Conservation (phyloP, 64 coral and sea anemone species). For the Pocillopora verrucosa region DNA sequence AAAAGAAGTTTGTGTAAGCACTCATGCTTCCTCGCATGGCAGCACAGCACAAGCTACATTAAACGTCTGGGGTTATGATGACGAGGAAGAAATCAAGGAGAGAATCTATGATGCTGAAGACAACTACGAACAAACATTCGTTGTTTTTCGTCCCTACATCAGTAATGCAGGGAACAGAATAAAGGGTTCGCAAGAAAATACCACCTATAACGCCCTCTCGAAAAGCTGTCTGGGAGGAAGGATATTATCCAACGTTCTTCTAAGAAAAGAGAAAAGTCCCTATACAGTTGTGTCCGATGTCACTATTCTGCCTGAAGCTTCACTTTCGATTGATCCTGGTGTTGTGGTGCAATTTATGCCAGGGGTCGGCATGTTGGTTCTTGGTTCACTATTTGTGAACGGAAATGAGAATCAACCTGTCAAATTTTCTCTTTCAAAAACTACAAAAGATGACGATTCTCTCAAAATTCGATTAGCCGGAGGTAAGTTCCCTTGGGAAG, state of each 20-base stretch:
- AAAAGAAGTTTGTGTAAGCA: not conserved
- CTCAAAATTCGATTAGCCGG: not conserved
- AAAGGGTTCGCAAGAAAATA: not conserved
- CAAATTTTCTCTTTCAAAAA: conserved; percentile 5
- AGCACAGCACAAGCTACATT: not conserved
- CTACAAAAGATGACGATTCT: not conserved
- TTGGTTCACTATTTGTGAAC: conserved; percentile 6
- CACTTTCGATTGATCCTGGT: conserved; percentile 15
- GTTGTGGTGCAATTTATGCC: conserved; percentile 6
- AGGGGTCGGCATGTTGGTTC: conserved; percentile 10
- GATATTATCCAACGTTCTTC: not conserved
- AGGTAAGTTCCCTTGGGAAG: conserved; percentile 19
- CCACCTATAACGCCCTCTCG: not conserved
- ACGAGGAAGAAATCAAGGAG: not conserved
- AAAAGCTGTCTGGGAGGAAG: conserved; percentile 15
- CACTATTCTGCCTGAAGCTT: conserved; percentile 4
- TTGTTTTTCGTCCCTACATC: not conserved
- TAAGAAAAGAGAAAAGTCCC: not conserved
- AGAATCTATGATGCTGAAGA: conserved; percentile 1
- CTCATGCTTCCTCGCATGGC: not conserved
- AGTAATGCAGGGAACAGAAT: not conserved
- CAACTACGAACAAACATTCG: not conserved
- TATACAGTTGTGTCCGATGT: conserved; percentile 19
- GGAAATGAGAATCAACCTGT: not conserved
- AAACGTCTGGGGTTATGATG: conserved; percentile 2